These are phyloP conservation scores for Tachycineta bicolor DNA, from an alignment of 2,113 vertebrate genomes.

Conservation along the genomic window DNA sequence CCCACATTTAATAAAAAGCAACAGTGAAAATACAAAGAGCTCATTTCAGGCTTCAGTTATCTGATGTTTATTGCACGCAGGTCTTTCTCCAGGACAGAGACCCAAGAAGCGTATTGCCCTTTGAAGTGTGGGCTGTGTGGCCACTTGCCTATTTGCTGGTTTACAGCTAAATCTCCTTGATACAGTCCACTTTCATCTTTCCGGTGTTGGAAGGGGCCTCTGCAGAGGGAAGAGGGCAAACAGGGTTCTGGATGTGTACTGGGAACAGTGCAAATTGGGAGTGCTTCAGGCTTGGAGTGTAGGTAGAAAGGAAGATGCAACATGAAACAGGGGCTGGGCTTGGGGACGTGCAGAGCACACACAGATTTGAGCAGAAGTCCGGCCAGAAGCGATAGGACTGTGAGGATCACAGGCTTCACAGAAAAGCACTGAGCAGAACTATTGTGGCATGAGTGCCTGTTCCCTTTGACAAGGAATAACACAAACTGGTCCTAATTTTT, in stretches of 20 bases:
- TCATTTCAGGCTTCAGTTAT: slow-evolving; percentile 16
- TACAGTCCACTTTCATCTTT: background rate
- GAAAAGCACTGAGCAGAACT: background rate
- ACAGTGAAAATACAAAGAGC: slow-evolving; percentile 39
- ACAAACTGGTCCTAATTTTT: background rate
- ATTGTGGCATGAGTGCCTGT: background rate
- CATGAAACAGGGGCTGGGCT: background rate
- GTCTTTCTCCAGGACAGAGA: background rate
- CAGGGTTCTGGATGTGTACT: background rate
- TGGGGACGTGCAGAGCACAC: background rate
- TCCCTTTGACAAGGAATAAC: background rate
- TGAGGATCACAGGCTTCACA: background rate
- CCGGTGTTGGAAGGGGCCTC: background rate
- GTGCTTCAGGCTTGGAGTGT: background rate
- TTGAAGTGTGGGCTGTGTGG: slow-evolving; percentile 2
- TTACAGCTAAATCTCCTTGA: background rate
- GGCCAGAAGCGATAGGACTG: background rate
- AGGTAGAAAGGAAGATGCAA: background rate
- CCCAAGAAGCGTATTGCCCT: background rate
- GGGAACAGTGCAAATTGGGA: rapidly evolving
- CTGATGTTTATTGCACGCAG: background rate
- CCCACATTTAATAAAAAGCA: slow-evolving; percentile 53
- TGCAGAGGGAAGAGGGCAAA: background rate
- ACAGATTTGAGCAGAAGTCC: background rate
- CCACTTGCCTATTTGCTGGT: background rate